Evolutionary conservation across 2,113 vertebrate species (phyloP), one percentile per base, ranked within the genome.

Genomic region (Cnemophilus loriae): DNA sequence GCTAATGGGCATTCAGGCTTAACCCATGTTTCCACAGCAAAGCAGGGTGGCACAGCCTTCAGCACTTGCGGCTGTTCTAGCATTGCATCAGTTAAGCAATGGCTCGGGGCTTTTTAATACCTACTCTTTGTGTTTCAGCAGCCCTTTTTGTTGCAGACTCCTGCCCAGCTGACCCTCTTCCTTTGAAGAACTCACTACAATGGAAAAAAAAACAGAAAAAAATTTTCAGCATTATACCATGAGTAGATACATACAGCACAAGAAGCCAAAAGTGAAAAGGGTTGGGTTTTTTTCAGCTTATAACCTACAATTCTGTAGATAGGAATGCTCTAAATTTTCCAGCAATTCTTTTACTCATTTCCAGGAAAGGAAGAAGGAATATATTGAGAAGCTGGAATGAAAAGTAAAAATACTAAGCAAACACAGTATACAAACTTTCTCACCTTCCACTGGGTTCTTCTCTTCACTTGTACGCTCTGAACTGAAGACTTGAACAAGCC

Each of bases 401-500:
- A 80, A 67, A 52, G 6, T 24, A 79, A 77, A 80, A 59, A 13
- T 47, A 35, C 46, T 56, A 42, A 47, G 39, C 42, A 87, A 89
- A 79, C 11, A n/a, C 26, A 77, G 59, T 24, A 59, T 13, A 70
- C 16, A 46, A 47, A 69, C 60, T 23, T 32, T 33, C 74, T 96
- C 84, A 87, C 89, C 87, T 96, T 84, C 56, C 24, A 39, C 39
- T 41, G 18, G 7, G 9, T 32, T 39, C 42, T 6, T 68, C 16
- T 87, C 56, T 67, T 92, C 75, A 79, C n/a, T 60, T 82, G 56
- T 59, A 46, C 20, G 47, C 39, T 96, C 60, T 52, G 88, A 42
- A 56, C 12, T 53, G 56, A 95, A 93, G 53, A 42, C 27, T 13
- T 96, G 61, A 89, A 95, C 37, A 42, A 97, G 67, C 30, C 97